Base-by-base conservation (phyloP, 2,113 vertebrate species). In the Hippoglossus stenolepis region DNA sequence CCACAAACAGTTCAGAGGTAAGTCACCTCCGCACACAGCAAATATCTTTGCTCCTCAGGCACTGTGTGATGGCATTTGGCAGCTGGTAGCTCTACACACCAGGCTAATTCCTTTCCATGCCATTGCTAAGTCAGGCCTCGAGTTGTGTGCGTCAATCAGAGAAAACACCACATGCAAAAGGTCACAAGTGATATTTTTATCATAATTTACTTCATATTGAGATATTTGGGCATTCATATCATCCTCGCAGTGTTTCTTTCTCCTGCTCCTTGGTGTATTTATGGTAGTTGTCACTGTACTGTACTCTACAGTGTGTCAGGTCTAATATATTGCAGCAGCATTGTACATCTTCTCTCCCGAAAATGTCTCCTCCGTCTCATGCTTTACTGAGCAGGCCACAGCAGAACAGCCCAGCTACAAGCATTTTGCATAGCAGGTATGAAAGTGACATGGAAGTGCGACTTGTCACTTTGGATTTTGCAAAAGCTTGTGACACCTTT, bases 111-210 rank as follows among this genome's bases (percentile, higher is more conserved):
- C 62, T 65, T 53, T 75, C 61, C 49, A 51, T 23, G 1, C 12
- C 60, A 43, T 17, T 10, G 49, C 21, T 53, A 24, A 69, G 85
- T 81, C 67, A 77, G 45, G 76, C 64, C 64, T 79, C 60, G 43
- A 35, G 57, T 8, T 64, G 63, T 63, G 35, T 75, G 56, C 51
- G 54, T 47, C 28, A 45, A 24, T 79, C 62, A 56, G 24, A 35
- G 28, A 75, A 64, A 66, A 47, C 47, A 57, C 74, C 35, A 38
- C 2, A 40, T 12, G 2, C 40, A 12, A 38, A 38, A 38, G 35
- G 7, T 38, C 35, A 38, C 43, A 51, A 53, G 18, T 53, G 51
- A 56, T 54, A 21, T 43, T 67, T 15, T 67, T 40, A 11, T 71
- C 31, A 23, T 53, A 65, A 43, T 63, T 31, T 53, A 63, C 43